Conservation (phyloP, 2,797 vertebrate species). For the Tauraco hartlaubi region DNA sequence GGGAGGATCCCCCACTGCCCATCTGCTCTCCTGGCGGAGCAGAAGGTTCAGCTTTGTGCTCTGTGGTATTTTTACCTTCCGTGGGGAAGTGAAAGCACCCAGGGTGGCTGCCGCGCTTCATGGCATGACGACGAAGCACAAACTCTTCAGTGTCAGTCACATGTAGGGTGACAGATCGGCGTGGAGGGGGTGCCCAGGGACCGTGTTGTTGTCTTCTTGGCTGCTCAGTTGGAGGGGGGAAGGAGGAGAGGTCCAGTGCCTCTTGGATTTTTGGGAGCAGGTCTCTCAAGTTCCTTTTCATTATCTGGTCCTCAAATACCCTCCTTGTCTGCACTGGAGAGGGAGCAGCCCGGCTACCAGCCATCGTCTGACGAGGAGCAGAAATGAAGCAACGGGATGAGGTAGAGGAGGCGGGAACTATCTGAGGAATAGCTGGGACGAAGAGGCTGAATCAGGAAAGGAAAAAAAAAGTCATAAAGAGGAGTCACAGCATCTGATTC, state of each 20-base stretch:
- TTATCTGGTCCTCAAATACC: not conserved
- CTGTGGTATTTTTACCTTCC: not conserved
- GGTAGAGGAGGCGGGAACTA: not conserved
- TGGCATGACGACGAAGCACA: not conserved
- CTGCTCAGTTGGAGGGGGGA: not conserved
- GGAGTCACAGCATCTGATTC: not conserved
- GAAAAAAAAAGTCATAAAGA: not conserved
- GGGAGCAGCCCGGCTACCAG: not conserved
- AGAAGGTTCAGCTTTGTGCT: not conserved
- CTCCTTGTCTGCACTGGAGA: not conserved
- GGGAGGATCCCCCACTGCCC: not conserved
- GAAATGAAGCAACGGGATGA: not conserved
- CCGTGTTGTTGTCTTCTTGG: not conserved
- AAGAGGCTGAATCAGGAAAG: not conserved
- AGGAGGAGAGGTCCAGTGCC: not conserved
- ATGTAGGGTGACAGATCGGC: not conserved
- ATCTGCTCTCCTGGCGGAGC: not conserved
- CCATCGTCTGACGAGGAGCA: not conserved
- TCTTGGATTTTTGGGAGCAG: not conserved
- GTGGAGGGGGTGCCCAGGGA: no score
- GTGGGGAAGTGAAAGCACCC: not conserved
- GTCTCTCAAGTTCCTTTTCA: not conserved
- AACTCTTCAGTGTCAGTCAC: not conserved
- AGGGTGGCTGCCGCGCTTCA: not conserved
- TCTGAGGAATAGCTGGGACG: not conserved